phyloP scores from a whole-genome alignment of 2,113 vertebrate genomes.

The Podilymbus podiceps region DNA sequence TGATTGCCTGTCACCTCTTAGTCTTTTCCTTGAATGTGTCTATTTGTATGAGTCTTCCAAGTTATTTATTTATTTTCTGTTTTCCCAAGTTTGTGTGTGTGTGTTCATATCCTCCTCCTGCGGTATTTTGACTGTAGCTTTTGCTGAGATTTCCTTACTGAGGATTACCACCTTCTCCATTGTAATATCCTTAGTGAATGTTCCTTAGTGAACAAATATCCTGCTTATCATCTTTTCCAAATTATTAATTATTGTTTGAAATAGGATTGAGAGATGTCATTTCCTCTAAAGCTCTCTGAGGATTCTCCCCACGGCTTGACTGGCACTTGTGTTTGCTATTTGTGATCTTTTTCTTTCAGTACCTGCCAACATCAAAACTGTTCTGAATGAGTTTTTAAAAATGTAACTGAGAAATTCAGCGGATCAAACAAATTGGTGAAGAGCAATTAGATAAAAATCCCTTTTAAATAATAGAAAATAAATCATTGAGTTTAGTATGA shows the following conservation, averaged over 20 bases:
- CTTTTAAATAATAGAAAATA: not conserved
- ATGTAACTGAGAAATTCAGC: not conserved
- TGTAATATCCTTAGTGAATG: not conserved
- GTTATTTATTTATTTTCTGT: not conserved
- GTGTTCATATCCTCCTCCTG: not conserved
- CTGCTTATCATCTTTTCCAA: not conserved
- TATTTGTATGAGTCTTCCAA: not conserved
- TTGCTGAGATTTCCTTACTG: not conserved
- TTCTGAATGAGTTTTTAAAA: not conserved
- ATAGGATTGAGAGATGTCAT: not conserved
- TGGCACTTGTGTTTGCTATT: not conserved
- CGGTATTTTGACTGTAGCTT: not conserved
- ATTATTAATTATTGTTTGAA: not conserved
- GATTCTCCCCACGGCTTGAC: not conserved
- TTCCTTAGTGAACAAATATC: slow-evolving; percentile 2
- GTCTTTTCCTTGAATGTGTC: not conserved
- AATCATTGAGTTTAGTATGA: not conserved
- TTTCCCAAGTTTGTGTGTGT: not conserved
- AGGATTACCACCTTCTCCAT: not conserved
- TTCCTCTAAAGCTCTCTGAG: not conserved
- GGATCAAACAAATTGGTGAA: not conserved
- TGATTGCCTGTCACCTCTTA: not conserved
- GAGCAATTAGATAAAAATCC: not conserved
- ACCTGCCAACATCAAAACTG: not conserved
- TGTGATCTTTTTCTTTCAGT: not conserved